Percentiles rank a stretch among this genome's conserved stretches.
Conservation (phyloP, 2,888 invertebrate species). For the Laothoe populi region DNA sequence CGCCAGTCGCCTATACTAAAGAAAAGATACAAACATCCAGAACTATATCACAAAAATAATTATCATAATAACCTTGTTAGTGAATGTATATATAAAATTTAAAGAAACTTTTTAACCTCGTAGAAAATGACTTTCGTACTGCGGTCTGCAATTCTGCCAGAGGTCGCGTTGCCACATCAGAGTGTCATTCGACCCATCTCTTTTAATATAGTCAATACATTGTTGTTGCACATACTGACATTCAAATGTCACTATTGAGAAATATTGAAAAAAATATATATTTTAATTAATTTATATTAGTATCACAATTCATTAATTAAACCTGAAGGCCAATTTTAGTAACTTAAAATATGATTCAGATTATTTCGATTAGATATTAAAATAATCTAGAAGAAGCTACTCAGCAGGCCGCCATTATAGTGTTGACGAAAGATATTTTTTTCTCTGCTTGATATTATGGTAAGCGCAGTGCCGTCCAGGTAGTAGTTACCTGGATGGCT, state of each 20-base stretch:
- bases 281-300: not conserved
- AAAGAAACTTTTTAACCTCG: not conserved
- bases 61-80: not conserved
- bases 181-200: slow-evolving; percentile 4
- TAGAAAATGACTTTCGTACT: slow-evolving; percentile 12
- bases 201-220: slow-evolving; percentile 17
- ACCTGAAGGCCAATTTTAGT: no score
- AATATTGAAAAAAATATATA: not conserved
- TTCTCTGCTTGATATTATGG: no score
- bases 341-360: no score
- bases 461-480: no score
- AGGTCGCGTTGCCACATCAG: slow-evolving; percentile 14
- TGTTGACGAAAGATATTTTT: no score
- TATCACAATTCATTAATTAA: no score
- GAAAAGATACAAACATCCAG: no score
- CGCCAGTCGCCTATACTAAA: no score
- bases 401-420: no score
- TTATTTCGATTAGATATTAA: no score
- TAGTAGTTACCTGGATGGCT: no score
- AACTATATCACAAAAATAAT: not conserved
- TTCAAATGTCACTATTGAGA: not conserved
- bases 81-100: not conserved
- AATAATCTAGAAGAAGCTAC: no score
- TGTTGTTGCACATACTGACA: slow-evolving; percentile 9
- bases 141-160: not conserved